Evolutionary conservation across 1,140 invertebrate genomes (phyloP).

Genomic region (Akabosia matsudoensis): DNA sequence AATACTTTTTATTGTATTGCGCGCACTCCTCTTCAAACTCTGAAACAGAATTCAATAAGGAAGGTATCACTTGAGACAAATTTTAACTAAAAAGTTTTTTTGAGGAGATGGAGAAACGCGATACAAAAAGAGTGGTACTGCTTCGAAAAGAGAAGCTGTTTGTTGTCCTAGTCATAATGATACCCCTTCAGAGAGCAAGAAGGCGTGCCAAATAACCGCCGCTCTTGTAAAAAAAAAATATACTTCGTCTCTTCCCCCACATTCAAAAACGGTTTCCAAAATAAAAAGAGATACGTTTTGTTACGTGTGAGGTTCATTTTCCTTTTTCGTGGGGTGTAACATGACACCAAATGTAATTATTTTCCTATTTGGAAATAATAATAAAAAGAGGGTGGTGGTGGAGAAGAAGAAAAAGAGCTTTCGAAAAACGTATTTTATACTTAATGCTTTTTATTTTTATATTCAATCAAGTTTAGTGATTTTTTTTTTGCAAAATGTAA

Average conservation of each 20-base stretch:
- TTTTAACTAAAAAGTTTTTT: no score
- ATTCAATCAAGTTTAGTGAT: no score
- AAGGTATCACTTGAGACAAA: background rate
- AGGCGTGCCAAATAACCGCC: slow-evolving; percentile 6
- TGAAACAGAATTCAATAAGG: background rate
- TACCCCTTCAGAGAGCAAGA: background rate
- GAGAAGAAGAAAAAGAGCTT: background rate
- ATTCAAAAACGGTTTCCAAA: background rate
- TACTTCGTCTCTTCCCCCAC: background rate
- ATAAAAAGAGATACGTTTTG: no score
- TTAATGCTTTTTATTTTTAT: no score
- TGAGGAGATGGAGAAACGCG: background rate
- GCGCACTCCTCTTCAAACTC: background rate
- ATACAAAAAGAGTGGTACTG: background rate
- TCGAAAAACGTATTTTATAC: no score
- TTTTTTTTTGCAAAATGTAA: no score
- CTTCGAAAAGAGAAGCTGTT: background rate
- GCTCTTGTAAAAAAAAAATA: no score
- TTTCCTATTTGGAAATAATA: background rate
- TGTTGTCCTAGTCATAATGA: background rate
- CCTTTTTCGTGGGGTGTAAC: background rate
- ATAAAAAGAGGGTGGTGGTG: no score
- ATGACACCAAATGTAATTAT: background rate
- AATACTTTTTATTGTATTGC: background rate
- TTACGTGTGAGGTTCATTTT: background rate